These are phyloP conservation scores for Baryphthengus martii DNA, from an alignment of 2,113 vertebrate genomes.

Conservation along the genomic window DNA sequence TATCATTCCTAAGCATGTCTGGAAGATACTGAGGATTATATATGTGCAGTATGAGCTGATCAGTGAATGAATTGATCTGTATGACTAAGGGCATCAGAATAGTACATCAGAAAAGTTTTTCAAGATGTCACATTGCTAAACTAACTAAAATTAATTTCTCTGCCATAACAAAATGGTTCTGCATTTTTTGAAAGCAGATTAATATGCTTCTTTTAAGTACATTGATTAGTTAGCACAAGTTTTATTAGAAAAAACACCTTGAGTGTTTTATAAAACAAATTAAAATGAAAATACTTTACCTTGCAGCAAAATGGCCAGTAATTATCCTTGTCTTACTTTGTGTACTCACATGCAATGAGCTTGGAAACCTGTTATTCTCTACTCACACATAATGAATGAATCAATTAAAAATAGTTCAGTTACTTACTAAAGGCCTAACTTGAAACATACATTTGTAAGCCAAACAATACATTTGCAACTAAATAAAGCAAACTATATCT, in stretches of 20 bases:
- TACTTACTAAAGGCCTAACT: not conserved
- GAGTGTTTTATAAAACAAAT: not conserved
- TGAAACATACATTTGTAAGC: not conserved
- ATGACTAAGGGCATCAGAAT: not conserved
- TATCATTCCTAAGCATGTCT: not conserved
- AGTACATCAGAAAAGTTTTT: not conserved
- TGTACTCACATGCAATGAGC: not conserved
- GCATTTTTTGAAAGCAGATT: not conserved
- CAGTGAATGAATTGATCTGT: not conserved
- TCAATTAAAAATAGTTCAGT: not conserved
- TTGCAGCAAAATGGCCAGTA: not conserved
- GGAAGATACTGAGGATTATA: not conserved
- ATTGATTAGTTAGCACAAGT: not conserved
- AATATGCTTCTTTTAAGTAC: not conserved
- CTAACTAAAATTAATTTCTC: not conserved
- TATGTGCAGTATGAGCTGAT: not conserved
- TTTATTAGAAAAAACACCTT: not conserved
- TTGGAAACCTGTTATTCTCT: not conserved
- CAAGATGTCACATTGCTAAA: not conserved
- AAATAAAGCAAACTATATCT: not conserved
- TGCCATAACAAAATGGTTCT: not conserved
- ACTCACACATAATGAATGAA: not conserved
- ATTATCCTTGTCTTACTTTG: not conserved
- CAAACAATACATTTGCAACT: not conserved
- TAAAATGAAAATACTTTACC: not conserved